These are phyloP conservation scores for Propithecus coquereli DNA, from an alignment of 2,113 vertebrate species.

Conservation along the genomic window DNA sequence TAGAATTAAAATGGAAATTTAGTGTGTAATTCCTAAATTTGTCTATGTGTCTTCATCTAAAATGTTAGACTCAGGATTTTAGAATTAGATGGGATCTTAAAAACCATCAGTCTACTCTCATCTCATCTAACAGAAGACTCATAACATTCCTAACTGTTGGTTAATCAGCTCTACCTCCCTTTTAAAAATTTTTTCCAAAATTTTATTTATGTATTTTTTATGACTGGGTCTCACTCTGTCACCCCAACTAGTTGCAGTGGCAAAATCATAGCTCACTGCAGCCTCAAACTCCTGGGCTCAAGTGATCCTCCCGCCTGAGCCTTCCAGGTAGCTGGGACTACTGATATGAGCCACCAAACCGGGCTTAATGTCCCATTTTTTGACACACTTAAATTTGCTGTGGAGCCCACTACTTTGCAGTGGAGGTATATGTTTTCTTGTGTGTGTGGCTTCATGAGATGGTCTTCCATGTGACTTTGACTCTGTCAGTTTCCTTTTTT, in stretches of 20 bases:
- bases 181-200: too few species aligned
- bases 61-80: not conserved
- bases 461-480: not conserved
- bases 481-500: not conserved
- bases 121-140: not conserved
- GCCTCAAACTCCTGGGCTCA: too few species aligned
- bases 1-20: constrained; percentile 2
- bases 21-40: not conserved
- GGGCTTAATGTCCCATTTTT: not conserved
- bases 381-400: not conserved
- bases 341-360: too few species aligned
- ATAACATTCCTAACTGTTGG: not conserved
- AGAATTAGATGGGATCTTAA: not conserved
- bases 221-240: too few species aligned
- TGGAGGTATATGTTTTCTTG: not conserved
- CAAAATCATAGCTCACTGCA: too few species aligned
- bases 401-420: not conserved
- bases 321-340: too few species aligned
- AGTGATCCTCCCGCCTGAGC: too few species aligned
- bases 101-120: not conserved
- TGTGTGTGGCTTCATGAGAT: not conserved
- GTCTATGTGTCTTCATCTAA: not conserved
- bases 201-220: too few species aligned
- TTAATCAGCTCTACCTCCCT: not conserved
- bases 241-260: too few species aligned